Percentiles rank a stretch among this genome's conserved stretches.
Conservation (phyloP, 2,888 invertebrate genomes). For the Epistrophe eligans region DNA sequence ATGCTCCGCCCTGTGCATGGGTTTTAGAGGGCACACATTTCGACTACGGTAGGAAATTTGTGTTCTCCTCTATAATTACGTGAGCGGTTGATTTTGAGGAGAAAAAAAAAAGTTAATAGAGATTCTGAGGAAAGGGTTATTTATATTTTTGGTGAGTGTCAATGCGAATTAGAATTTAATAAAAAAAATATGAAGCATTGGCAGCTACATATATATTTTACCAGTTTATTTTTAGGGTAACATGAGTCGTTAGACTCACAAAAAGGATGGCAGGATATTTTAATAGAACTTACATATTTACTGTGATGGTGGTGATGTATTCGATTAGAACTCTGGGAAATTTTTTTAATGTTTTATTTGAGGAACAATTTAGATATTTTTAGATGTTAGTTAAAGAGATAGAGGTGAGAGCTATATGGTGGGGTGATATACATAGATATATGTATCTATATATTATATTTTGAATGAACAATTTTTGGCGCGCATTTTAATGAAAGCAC, state of each 20-base stretch:
- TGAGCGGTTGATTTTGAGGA: conserved; percentile 47
- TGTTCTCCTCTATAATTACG: conserved; percentile 57
- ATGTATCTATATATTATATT: neutral
- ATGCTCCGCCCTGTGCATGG: conserved; percentile 69
- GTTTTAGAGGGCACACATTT: conserved; percentile 37
- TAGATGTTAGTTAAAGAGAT: conserved; percentile 3
- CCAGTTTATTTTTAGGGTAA: conserved; percentile 31
- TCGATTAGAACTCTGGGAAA: conserved; percentile 20
- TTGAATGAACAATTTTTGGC: conserved; percentile 54
- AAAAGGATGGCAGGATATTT: conserved; percentile 25
- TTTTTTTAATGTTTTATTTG: conserved; percentile 13
- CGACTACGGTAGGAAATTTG: conserved; percentile 27
- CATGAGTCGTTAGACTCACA: conserved; percentile 16
- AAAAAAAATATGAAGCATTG: neutral
- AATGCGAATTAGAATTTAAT: conserved; percentile 37
- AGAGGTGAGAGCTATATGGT: neutral
- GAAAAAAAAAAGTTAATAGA: conserved; percentile 32
- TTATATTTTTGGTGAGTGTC: conserved; percentile 40
- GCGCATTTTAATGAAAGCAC: conserved; percentile 26
- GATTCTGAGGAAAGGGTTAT: conserved; percentile 43
- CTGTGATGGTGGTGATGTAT: conserved; percentile 1
- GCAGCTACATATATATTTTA: neutral
- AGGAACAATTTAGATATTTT: neutral
- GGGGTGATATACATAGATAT: conserved; percentile 25
- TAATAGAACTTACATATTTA: conserved; percentile 31